phyloP scores from a whole-genome alignment of 1,140 invertebrate genomes.

The Dermatophagoides farinae region DNA sequence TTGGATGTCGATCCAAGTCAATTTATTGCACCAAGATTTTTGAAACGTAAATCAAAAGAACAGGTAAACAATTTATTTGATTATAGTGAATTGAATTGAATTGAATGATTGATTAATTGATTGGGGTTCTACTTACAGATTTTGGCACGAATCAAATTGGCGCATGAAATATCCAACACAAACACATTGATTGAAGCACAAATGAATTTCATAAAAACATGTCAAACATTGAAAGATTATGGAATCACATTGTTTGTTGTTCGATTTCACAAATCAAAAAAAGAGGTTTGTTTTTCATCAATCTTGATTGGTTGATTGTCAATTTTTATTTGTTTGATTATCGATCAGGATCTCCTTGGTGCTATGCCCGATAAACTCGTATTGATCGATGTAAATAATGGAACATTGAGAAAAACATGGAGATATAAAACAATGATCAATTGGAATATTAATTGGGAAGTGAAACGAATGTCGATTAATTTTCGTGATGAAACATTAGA shows the following conservation, averaged over 20 bases:
- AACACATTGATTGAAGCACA: slow-evolving; percentile 74
- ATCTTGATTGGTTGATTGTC: neutral
- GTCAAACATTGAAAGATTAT: slow-evolving; percentile 91
- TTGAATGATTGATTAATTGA: slow-evolving; percentile 15
- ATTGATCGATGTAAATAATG: slow-evolving; percentile 73
- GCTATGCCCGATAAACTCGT: slow-evolving; percentile 86
- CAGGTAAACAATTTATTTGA: slow-evolving; percentile 29
- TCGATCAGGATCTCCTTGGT: slow-evolving; percentile 61
- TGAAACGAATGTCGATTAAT: slow-evolving; percentile 92
- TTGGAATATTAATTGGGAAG: slow-evolving; percentile 99
- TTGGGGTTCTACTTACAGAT: slow-evolving; percentile 39
- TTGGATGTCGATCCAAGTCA: slow-evolving; percentile 64
- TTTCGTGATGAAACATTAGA: slow-evolving; percentile 85
- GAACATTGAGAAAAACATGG: slow-evolving; percentile 93
- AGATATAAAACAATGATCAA: slow-evolving; percentile 92
- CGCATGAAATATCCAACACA: slow-evolving; percentile 86
- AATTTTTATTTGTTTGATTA: neutral
- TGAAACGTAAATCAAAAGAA: slow-evolving; percentile 45
- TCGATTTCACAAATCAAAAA: slow-evolving; percentile 47
- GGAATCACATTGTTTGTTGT: slow-evolving; percentile 88
- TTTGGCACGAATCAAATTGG: slow-evolving; percentile 74
- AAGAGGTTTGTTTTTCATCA: slow-evolving; percentile 26
- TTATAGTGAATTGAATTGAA: neutral
- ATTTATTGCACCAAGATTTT: slow-evolving; percentile 65
- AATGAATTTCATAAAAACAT: slow-evolving; percentile 88